Conservation (phyloP, 35 echinoderm and acorn worm genomes). For the Amphiura filiformis region DNA sequence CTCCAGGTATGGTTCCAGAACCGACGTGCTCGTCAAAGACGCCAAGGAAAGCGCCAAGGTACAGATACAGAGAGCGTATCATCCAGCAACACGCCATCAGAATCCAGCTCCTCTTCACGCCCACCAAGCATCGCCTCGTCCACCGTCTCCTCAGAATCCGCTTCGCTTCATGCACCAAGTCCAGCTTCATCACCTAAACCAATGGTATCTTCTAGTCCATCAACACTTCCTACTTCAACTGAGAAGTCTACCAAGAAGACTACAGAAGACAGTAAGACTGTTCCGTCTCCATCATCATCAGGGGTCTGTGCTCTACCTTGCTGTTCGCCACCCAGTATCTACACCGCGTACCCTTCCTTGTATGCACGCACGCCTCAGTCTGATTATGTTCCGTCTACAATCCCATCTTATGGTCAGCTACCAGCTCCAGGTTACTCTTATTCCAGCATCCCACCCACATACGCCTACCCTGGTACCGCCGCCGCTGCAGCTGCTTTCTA, state of each 20-base stretch:
- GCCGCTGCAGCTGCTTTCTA: not conserved
- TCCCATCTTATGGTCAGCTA: not conserved
- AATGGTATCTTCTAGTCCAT: not conserved
- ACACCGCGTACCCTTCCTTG: not conserved
- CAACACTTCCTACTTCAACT: not conserved
- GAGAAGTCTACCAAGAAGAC: not conserved
- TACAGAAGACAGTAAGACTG: not conserved
- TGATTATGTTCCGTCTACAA: not conserved
- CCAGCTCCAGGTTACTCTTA: not conserved
- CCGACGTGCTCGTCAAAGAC: slow-evolving; percentile 62
- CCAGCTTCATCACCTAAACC: not conserved
- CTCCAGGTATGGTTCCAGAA: slow-evolving; percentile 92
- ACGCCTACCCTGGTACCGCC: not conserved
- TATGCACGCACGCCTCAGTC: not conserved
- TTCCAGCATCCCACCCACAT: not conserved
- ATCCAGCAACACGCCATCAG: not conserved
- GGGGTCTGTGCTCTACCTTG: not conserved
- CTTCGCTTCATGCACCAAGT: not conserved
- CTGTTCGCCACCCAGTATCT: not conserved
- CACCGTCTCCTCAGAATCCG: too few species aligned
- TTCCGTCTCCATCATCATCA: not conserved
- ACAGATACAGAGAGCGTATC: not conserved
- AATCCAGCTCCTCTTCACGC: not conserved
- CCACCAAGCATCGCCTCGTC: not conserved
- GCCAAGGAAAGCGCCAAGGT: slow-evolving; percentile 26